These are phyloP conservation scores for Drosophila subpulchrella DNA, from an alignment of 1,140 invertebrate genomes.

Conservation along the genomic window DNA sequence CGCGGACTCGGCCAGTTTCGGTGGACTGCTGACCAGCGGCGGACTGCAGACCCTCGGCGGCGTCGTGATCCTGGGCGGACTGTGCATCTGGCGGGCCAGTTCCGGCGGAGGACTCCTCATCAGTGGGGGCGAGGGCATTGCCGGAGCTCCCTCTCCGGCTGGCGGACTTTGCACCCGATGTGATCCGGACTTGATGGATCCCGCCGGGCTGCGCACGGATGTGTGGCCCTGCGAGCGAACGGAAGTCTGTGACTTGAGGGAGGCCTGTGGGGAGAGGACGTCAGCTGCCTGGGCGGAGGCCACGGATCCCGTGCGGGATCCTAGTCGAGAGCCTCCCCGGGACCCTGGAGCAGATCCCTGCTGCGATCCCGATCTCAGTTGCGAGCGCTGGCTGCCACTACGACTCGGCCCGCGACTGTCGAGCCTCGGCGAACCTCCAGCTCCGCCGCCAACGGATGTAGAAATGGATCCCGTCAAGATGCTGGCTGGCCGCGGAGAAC, in stretches of 20 bases:
- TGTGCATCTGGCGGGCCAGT: conserved; percentile 71
- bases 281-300: conserved; percentile 30
- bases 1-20: conserved; percentile 65
- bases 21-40: conserved; percentile 76
- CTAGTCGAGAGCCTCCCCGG: conserved; percentile 35
- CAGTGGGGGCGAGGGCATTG: conserved; percentile 77
- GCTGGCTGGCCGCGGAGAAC: conserved; percentile 65
- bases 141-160: conserved; percentile 69
- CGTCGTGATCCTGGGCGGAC: conserved; percentile 77
- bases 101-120: conserved; percentile 71
- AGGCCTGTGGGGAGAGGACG: conserved; percentile 62
- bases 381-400: conserved; percentile 65
- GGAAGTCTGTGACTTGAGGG: conserved; percentile 59
- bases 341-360: conserved; percentile 12
- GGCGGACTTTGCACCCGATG: conserved; percentile 73
- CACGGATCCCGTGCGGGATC: conserved; percentile 59
- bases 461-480: conserved; percentile 62
- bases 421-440: conserved; percentile 41
- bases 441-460: conserved; percentile 19
- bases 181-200: conserved; percentile 64
- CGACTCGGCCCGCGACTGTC: conserved; percentile 73
- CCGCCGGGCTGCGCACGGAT: conserved; percentile 38
- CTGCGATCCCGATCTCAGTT: conserved; percentile 22
- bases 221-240: conserved; percentile 32
- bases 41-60: conserved; percentile 79